These are phyloP conservation scores for Tiaroga cobitis DNA, from an alignment of 2,797 vertebrate genomes.

Conservation along the genomic window DNA sequence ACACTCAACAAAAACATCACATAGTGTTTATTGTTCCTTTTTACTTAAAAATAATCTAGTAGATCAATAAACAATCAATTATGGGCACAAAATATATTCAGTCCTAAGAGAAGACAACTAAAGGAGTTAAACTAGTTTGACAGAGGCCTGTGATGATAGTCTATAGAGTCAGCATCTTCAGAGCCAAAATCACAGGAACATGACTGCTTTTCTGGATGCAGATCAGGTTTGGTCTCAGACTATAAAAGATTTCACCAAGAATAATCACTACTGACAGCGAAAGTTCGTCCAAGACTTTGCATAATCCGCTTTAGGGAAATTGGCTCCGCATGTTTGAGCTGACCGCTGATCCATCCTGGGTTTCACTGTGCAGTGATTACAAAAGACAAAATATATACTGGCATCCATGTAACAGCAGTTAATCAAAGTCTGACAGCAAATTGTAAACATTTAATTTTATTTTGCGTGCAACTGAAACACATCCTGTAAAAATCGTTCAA, in stretches of 20 bases:
- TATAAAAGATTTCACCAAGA: slow-evolving; percentile 16
- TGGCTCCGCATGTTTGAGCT: slow-evolving; percentile 6
- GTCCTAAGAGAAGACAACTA: not conserved
- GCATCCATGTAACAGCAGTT: not conserved
- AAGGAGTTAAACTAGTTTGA: slow-evolving; percentile 11
- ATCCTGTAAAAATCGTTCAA: not conserved
- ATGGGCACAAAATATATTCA: not conserved
- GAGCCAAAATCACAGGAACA: slow-evolving; percentile 20
- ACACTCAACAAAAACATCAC: not conserved
- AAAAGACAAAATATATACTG: slow-evolving; percentile 1
- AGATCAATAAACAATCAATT: not conserved
- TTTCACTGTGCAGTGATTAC: not conserved
- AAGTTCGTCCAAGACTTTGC: slow-evolving; percentile 33
- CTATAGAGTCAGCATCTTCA: slow-evolving; percentile 21
- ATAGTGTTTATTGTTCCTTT: not conserved
- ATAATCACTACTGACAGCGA: slow-evolving; percentile 30
- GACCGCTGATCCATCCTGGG: not conserved
- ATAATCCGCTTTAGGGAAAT: slow-evolving; percentile 32
- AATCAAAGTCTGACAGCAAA: slow-evolving; percentile 26
- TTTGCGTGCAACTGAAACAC: not conserved
- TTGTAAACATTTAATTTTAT: slow-evolving; percentile 35
- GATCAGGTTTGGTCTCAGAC: slow-evolving; percentile 15
- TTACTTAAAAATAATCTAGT: not conserved
- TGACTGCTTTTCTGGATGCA: not conserved
- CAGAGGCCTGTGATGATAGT: not conserved